A percentile compares a stretch with the other conserved stretches of the same genome.
These are phyloP conservation scores for Daphoenositta chrysoptera DNA, from an alignment of 2,113 vertebrate species.

Conservation along the genomic window DNA sequence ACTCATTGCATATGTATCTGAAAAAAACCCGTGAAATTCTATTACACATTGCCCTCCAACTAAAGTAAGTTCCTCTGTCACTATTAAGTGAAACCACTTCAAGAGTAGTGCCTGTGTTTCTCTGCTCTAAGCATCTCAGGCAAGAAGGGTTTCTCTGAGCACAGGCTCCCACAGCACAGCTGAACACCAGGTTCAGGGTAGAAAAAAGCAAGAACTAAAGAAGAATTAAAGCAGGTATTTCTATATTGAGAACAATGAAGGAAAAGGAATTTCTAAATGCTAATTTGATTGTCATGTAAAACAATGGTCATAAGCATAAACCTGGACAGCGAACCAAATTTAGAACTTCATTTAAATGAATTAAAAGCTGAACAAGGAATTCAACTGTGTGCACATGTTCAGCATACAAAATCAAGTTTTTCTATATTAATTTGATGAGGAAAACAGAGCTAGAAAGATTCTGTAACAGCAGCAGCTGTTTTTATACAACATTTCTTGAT, in stretches of 20 bases:
- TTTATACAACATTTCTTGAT: not conserved
- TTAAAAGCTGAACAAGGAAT: not conserved
- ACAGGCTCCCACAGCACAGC: not conserved
- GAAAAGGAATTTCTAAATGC: not conserved
- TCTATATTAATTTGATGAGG: not conserved
- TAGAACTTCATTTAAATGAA: not conserved
- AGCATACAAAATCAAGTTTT: accelerated
- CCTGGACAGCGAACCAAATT: not conserved
- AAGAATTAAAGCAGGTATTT: not conserved
- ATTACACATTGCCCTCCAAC: not conserved
- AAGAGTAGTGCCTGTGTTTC: not conserved
- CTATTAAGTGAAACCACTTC: not conserved
- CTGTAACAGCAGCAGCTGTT: not conserved
- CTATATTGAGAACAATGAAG: not conserved
- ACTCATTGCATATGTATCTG: not conserved
- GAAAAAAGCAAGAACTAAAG: not conserved
- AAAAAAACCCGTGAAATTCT: not conserved
- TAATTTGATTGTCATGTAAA: not conserved
- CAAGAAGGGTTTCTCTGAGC: not conserved
- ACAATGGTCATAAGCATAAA: not conserved
- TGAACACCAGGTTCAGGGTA: not conserved
- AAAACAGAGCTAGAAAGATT: not conserved
- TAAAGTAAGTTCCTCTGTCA: not conserved
- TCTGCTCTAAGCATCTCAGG: not conserved
- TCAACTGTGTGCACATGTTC: not conserved